Percentiles rank a stretch among this genome's conserved stretches.
Conservation (phyloP, 2,113 vertebrate species). For the Eubucco bourcierii region DNA sequence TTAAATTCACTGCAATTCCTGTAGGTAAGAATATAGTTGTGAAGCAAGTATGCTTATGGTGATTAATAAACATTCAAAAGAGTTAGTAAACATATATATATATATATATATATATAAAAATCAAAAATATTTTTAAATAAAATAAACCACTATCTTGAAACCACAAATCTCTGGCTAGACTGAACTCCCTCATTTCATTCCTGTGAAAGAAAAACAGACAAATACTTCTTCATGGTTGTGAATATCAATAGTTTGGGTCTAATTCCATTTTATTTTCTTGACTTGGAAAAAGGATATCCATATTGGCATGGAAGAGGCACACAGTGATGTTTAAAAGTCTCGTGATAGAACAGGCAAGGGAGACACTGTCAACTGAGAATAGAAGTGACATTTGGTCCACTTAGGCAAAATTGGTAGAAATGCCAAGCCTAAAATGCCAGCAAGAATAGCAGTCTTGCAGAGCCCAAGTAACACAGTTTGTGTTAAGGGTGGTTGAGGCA, state of each 20-base stretch:
- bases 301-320: background rate
- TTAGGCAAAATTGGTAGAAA: background rate
- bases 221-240: background rate
- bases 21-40: background rate
- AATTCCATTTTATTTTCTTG: background rate
- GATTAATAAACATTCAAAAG: background rate
- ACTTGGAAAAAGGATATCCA: background rate
- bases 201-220: background rate
- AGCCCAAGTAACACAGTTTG: background rate
- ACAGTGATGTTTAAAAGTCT: background rate
- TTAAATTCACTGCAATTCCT: background rate
- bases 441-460: background rate
- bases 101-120: too few relatives aligned
- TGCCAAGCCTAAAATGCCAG: background rate
- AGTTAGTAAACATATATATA: background rate
- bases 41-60: background rate
- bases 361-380: background rate
- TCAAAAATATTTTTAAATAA: background rate
- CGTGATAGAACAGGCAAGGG: background rate
- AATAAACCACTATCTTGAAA: background rate
- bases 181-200: background rate
- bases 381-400: background rate
- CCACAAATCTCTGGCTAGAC: background rate
- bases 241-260: background rate
- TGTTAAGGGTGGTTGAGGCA: background rate